Conservation (phyloP, 2,113 vertebrate genomes). For the Periophthalmodon schlosseri region DNA sequence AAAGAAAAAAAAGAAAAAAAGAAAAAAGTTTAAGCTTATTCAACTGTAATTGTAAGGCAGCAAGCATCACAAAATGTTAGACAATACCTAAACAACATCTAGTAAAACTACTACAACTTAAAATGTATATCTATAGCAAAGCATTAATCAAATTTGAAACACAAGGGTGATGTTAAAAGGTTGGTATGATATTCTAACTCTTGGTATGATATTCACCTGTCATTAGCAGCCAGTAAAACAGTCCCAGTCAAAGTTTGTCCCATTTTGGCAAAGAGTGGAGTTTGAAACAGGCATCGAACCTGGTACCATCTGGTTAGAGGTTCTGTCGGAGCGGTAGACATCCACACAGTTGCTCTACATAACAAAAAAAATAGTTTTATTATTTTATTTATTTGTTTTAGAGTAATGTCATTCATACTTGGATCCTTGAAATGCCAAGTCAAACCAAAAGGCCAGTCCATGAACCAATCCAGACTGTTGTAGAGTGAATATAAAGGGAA, state of each 20-base stretch:
- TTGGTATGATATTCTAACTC: neutral
- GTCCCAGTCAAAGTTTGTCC: conserved; percentile 81
- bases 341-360: conserved; percentile 78
- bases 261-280: conserved; percentile 79
- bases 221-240: conserved; percentile 77
- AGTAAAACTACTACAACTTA: too few relatives aligned
- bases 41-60: neutral
- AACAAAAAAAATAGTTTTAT: neutral
- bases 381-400: neutral
- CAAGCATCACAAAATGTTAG: too few relatives aligned
- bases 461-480: conserved; percentile 81
- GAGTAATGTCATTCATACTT: conserved; percentile 51
- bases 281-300: conserved; percentile 81
- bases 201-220: conserved; percentile 63
- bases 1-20: conserved; percentile 4
- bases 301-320: conserved; percentile 84
- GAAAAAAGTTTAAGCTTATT: neutral
- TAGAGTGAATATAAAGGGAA: conserved; percentile 82
- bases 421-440: conserved; percentile 83
- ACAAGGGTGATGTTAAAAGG: neutral
- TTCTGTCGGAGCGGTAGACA: conserved; percentile 81
- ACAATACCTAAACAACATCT: too few relatives aligned
- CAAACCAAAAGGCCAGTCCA: conserved; percentile 84
- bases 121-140: too few relatives aligned
- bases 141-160: neutral